phyloP scores from a whole-genome alignment of 2,113 vertebrate genomes.

The Hemicordylus capensis region DNA sequence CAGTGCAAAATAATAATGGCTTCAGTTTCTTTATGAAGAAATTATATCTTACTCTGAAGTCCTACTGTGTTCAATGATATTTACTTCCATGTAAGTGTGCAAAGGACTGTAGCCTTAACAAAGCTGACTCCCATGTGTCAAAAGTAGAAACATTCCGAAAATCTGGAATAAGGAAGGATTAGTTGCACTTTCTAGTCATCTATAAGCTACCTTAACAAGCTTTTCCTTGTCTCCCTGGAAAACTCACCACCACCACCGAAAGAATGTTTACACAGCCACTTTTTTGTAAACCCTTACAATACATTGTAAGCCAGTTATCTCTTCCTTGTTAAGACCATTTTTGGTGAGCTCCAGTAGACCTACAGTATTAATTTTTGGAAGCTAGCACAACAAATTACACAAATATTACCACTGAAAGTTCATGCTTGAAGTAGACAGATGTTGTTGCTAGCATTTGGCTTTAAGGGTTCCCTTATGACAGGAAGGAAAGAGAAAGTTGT shows the following conservation, averaged over 20 bases:
- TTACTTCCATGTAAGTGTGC: too few relatives aligned
- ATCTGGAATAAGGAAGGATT: not conserved
- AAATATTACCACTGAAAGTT: constrained; percentile 51
- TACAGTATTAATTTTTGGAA: constrained; percentile 49
- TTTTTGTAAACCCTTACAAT: constrained; percentile 52
- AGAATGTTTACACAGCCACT: constrained; percentile 47
- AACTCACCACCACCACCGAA: constrained; percentile 16
- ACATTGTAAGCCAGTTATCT: constrained; percentile 55
- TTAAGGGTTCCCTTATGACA: not conserved
- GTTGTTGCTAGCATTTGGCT: constrained; percentile 26
- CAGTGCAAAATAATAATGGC: not conserved
- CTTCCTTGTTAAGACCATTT: constrained; percentile 34
- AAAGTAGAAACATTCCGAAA: not conserved
- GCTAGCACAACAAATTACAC: constrained; percentile 49
- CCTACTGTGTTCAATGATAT: too few relatives aligned
- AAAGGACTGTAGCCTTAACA: too few relatives aligned
- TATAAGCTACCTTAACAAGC: constrained; percentile 16
- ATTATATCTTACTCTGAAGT: too few relatives aligned
- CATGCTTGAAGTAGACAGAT: constrained; percentile 48
- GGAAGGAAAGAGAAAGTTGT: constrained; percentile 27
- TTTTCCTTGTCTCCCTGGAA: constrained; percentile 9
- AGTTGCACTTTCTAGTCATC: not conserved
- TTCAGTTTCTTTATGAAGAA: not conserved
- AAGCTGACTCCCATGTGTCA: too few relatives aligned
- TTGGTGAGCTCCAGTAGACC: constrained; percentile 24